Percentiles rank a stretch among this genome's conserved stretches.
Evolutionary conservation across 2,888 invertebrate genomes (phyloP).

Genomic region (Drosophila tanythrix): DNA sequence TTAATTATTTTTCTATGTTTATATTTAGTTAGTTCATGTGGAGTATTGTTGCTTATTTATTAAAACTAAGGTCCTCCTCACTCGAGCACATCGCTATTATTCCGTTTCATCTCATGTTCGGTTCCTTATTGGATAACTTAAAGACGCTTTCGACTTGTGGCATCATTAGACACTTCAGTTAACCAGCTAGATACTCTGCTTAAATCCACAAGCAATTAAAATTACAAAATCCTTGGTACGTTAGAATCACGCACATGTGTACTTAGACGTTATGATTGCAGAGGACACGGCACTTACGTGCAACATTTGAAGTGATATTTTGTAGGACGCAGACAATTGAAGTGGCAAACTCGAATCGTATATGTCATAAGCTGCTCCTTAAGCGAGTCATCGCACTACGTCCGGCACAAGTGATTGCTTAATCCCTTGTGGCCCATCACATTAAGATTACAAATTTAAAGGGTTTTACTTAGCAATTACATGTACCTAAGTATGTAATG

Average conservation of each 20-base stretch:
- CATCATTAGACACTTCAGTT: constrained; percentile 29
- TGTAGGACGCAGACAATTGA: constrained; percentile 54
- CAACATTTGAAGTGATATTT: constrained; percentile 70
- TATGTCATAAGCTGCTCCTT: constrained; percentile 65
- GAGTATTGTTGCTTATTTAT: background rate
- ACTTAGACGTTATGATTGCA: constrained; percentile 10
- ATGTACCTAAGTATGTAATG: constrained; percentile 12
- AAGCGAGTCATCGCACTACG: constrained; percentile 30
- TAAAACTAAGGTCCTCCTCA: background rate
- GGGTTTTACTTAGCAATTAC: constrained; percentile 59
- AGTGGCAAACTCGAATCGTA: constrained; percentile 45
- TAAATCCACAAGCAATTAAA: constrained; percentile 63
- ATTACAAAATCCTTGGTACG: constrained; percentile 41
- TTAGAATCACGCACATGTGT: constrained; percentile 34
- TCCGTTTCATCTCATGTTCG: background rate
- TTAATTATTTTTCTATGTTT: background rate
- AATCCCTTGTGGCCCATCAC: constrained; percentile 56
- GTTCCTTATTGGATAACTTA: constrained; percentile 44
- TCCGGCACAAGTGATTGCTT: constrained; percentile 23
- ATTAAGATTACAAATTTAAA: constrained; percentile 46
- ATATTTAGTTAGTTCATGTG: background rate
- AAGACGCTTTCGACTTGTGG: constrained; percentile 17
- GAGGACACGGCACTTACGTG: constrained; percentile 64
- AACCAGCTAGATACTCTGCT: constrained; percentile 39
- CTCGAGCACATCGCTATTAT: background rate